Percentiles rank a stretch among this genome's conserved stretches.
Evolutionary conservation across 2,888 invertebrate species (phyloP).

Genomic region (Epiblema foenella): DNA sequence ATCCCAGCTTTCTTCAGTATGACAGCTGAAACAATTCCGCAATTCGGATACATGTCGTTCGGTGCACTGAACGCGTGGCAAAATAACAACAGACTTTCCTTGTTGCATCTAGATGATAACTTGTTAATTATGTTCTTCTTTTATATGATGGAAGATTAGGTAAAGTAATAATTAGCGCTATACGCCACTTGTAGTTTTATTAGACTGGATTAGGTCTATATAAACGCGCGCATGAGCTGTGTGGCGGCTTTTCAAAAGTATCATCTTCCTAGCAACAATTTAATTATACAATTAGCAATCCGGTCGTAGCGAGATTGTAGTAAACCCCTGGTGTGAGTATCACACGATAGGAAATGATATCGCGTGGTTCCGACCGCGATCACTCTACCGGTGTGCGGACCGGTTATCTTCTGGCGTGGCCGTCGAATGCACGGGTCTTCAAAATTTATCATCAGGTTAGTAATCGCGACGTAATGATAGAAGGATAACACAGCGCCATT

Average conservation of each 20-base stretch:
- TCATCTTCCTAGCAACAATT: slow-evolving; percentile 17
- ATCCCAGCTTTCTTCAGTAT: slow-evolving; percentile 36
- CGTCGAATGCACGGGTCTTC: slow-evolving; percentile 73
- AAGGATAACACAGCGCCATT: slow-evolving; percentile 52
- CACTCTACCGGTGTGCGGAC: slow-evolving; percentile 63
- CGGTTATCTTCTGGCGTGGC: slow-evolving; percentile 72
- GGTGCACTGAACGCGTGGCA: slow-evolving; percentile 6
- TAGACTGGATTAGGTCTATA: neutral
- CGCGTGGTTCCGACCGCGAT: slow-evolving; percentile 66
- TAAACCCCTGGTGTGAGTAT: slow-evolving; percentile 58
- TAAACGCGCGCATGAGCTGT: neutral
- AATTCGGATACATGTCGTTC: no score
- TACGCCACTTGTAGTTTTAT: slow-evolving; percentile 13
- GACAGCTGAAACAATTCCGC: slow-evolving; percentile 36
- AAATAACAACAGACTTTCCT: slow-evolving; percentile 24
- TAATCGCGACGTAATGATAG: slow-evolving; percentile 45
- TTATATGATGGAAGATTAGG: slow-evolving; percentile 10
- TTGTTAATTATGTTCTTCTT: slow-evolving; percentile 6
- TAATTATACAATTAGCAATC: slow-evolving; percentile 15
- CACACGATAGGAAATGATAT: slow-evolving; percentile 62
- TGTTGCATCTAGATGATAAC: slow-evolving; percentile 8
- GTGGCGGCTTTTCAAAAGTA: slow-evolving; percentile 7
- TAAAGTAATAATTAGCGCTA: neutral
- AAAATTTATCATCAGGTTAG: slow-evolving; percentile 69
- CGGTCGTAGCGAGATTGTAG: slow-evolving; percentile 50